These are phyloP conservation scores for Hydrophis major DNA, from an alignment of 2,797 vertebrate species.

Conservation along the genomic window DNA sequence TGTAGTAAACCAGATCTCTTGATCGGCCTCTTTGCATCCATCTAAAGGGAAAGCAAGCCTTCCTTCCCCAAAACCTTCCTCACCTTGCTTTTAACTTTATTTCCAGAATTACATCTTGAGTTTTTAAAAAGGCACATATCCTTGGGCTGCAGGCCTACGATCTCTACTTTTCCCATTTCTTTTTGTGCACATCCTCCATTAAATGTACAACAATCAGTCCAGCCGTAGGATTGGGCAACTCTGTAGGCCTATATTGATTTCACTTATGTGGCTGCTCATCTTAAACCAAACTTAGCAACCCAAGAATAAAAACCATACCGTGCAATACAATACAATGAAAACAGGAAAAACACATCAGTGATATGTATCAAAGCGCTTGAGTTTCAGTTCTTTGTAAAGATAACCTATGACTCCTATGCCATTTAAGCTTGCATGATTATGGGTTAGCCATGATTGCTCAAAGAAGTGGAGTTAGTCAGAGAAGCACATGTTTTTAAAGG, in stretches of 20 bases:
- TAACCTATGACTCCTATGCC: neutral
- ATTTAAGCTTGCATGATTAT: neutral
- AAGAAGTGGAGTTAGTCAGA: neutral
- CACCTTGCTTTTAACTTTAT: slow-evolving; percentile 69
- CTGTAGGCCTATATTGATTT: neutral
- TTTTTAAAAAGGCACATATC: slow-evolving; percentile 59
- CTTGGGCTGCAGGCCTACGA: neutral
- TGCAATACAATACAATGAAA: neutral
- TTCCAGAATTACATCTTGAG: slow-evolving; percentile 70
- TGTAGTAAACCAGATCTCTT: slow-evolving; percentile 74
- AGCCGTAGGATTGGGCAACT: neutral
- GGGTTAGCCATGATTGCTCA: neutral
- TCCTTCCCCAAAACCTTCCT: slow-evolving; percentile 44
- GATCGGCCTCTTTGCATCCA: slow-evolving; percentile 67
- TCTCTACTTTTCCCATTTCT: neutral
- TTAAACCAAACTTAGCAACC: neutral
- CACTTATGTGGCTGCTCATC: neutral
- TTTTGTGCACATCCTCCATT: neutral
- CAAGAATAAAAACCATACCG: neutral
- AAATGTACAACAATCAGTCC: neutral
- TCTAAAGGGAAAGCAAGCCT: slow-evolving; percentile 75
- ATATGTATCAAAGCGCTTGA: neutral
- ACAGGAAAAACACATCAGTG: neutral
- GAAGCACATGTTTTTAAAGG: neutral
- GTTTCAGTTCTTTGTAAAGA: neutral